Conservation (phyloP, 2,113 vertebrate genomes). For the Coregonus clupeaformis region DNA sequence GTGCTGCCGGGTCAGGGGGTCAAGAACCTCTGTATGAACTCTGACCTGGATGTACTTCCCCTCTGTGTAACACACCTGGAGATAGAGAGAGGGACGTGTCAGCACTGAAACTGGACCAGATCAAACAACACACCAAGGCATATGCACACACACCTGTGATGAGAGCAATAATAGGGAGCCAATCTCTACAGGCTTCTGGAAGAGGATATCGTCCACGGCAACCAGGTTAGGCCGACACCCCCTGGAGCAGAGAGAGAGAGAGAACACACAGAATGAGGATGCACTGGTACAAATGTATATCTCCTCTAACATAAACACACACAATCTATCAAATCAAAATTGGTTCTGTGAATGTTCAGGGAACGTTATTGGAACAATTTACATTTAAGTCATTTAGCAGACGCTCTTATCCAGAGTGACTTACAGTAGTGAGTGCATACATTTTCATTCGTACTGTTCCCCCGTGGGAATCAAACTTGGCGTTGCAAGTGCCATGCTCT, state of each 20-base stretch:
- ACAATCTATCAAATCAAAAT: not conserved
- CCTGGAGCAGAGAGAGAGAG: conserved; percentile 43
- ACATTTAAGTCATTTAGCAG: too few relatives aligned
- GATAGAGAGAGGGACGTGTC: not conserved
- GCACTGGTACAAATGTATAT: too few relatives aligned
- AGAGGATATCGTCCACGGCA: conserved; percentile 95
- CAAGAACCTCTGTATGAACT: conserved; percentile 93
- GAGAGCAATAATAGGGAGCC: conserved; percentile 91
- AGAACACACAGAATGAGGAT: not conserved
- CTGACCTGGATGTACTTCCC: conserved; percentile 87
- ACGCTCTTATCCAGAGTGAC: too few relatives aligned
- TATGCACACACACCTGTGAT: conserved; percentile 83
- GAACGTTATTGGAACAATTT: not conserved
- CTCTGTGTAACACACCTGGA: conserved; percentile 92
- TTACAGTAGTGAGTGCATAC: too few relatives aligned
- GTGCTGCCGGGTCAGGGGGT: conserved; percentile 83
- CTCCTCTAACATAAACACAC: too few relatives aligned
- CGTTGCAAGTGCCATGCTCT: too few relatives aligned
- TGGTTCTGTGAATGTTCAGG: not conserved
- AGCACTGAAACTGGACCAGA: not conserved
- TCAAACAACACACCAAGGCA: not conserved
- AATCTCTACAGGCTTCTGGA: conserved; percentile 95
- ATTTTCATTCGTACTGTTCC: too few relatives aligned
- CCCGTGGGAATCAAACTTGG: too few relatives aligned
- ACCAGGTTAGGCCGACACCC: conserved; percentile 78